Conservation (phyloP, 2,113 vertebrate species). For the Pica pica region DNA sequence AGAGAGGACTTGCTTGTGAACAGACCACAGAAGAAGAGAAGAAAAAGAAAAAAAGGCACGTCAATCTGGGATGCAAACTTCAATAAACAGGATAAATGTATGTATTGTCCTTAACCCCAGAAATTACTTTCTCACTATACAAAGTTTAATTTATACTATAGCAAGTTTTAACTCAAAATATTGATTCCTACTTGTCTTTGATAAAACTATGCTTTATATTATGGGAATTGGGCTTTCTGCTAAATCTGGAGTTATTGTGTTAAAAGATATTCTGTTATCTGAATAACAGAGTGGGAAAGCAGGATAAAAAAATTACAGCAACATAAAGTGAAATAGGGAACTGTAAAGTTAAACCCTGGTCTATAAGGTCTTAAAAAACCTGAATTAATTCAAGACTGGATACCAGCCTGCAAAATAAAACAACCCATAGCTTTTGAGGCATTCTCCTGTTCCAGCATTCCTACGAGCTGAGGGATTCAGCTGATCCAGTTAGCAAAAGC, state of each 20-base stretch:
- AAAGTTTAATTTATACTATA: background rate
- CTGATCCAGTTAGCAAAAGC: background rate
- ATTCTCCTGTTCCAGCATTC: background rate
- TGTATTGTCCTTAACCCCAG: background rate
- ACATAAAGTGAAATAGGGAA: background rate
- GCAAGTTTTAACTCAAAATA: background rate
- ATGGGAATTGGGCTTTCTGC: background rate
- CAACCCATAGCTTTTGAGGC: background rate
- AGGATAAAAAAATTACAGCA: background rate
- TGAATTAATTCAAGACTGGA: background rate
- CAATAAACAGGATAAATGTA: background rate
- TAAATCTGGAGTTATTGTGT: background rate
- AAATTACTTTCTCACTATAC: background rate
- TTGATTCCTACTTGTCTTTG: background rate
- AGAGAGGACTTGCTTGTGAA: background rate
- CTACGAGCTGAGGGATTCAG: background rate
- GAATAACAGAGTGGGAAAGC: background rate
- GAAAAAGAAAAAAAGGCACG: background rate
- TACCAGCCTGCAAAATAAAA: background rate
- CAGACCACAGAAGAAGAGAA: background rate
- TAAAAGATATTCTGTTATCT: background rate
- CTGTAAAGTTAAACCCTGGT: background rate
- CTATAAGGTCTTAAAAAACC: background rate
- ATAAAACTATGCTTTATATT: background rate
- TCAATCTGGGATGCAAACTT: background rate